Percentiles rank a stretch among this genome's conserved stretches.
Evolutionary conservation across 2,113 vertebrate species (phyloP).

Genomic region (Mesembrinibis cayennensis): DNA sequence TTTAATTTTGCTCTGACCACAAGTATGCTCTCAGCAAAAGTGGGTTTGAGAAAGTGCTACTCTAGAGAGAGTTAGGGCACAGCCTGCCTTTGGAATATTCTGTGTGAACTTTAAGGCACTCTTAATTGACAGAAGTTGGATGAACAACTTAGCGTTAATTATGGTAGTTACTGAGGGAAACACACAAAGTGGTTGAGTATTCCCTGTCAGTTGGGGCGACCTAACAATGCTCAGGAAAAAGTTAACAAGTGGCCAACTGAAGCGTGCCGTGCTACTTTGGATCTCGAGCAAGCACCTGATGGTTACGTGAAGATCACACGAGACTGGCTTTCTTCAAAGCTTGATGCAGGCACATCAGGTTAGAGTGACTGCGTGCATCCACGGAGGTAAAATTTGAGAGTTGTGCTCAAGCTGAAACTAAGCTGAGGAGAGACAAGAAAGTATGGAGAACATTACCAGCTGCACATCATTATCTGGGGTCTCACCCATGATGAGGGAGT

Average conservation of each 20-base stretch:
- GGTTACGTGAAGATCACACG: accelerated
- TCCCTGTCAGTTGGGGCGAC: not conserved
- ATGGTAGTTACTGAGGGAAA: not conserved
- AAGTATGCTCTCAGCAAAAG: not conserved
- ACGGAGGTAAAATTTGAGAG: not conserved
- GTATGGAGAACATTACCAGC: not conserved
- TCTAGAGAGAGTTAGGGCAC: not conserved
- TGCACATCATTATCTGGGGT: not conserved
- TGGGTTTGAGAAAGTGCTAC: not conserved
- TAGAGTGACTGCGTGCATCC: not conserved
- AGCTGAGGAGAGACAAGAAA: not conserved
- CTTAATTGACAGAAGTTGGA: not conserved
- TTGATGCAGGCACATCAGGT: not conserved
- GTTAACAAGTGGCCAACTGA: not conserved
- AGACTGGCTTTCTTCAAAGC: not conserved
- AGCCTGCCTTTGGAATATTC: not conserved
- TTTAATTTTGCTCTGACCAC: not conserved
- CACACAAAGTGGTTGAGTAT: not conserved
- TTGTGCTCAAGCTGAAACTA: not conserved
- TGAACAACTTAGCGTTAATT: not conserved
- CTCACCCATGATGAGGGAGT: not conserved
- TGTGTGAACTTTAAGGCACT: not conserved
- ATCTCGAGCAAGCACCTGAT: not conserved
- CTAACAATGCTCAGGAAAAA: not conserved
- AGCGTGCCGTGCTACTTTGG: not conserved